Evolutionary conservation across 1,140 invertebrate genomes (phyloP).

Genomic region (Aphelinus certus): DNA sequence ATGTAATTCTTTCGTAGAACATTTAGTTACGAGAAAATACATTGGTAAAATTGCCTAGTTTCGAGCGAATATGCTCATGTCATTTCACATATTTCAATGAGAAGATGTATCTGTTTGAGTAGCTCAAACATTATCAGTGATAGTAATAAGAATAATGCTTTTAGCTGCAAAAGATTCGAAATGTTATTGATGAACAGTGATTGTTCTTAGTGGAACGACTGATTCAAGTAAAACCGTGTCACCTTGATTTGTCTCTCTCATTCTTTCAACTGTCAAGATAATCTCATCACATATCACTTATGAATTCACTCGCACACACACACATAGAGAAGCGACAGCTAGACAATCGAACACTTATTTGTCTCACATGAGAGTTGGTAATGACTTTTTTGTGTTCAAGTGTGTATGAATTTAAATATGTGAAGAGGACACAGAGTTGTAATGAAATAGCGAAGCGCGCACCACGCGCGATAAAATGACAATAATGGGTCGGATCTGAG

Average conservation of each 20-base stretch:
- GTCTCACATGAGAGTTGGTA: neutral
- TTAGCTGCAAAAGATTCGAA: neutral
- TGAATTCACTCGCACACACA: conserved; percentile 42
- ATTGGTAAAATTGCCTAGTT: too few species aligned
- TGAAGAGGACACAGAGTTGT: conserved; percentile 51
- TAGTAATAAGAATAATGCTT: neutral
- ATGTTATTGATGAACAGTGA: neutral
- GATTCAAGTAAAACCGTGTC: conserved; percentile 12
- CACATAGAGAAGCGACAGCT: too few species aligned
- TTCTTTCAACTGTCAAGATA: conserved; percentile 22
- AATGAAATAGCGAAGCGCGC: conserved; percentile 47
- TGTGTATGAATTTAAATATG: conserved; percentile 23
- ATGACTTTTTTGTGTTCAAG: conserved; percentile 39
- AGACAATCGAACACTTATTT: too few species aligned
- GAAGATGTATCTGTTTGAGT: too few species aligned
- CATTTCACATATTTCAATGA: too few species aligned
- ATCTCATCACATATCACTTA: conserved; percentile 28
- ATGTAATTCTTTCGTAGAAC: too few species aligned
- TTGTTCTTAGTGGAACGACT: neutral
- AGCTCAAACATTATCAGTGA: neutral
- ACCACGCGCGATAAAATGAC: neutral
- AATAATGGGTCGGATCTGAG: too few species aligned
- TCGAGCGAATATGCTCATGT: too few species aligned
- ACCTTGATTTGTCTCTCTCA: conserved; percentile 7
- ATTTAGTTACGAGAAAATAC: too few species aligned